Base-by-base conservation (phyloP, 2,888 invertebrate species). In the Suillia variegata region DNA sequence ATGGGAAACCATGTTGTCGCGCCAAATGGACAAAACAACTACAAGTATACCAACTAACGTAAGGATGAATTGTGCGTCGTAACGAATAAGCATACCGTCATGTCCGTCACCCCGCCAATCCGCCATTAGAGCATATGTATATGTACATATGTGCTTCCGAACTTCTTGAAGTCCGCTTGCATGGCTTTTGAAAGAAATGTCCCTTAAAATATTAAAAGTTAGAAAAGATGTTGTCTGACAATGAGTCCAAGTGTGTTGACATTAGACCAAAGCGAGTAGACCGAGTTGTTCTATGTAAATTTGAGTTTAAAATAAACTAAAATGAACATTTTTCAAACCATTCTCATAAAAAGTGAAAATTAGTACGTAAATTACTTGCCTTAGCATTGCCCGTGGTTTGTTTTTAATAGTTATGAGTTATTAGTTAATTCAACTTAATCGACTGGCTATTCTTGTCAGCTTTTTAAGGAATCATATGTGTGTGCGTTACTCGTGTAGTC, bases 251-350 rank as follows among this genome's bases (percentile, higher is more conserved):
- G 18, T 42, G 54, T 13, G 21, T 26, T n/a, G n/a, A n/a, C n/a
- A n/a, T n/a, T n/a, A n/a, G n/a, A n/a, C n/a, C n/a, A n/a, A n/a
- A n/a, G n/a, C n/a, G 51, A 50, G 31, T 22, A 18, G 54, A 18
- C 24, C 61, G 68, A 66, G 58, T 58, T 64, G 59, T 55, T 13
- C 62, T n/a, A n/a, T n/a, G n/a, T n/a, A n/a, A n/a, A n/a, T n/a
- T n/a, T n/a, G n/a, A n/a, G n/a, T n/a, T n/a, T n/a, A n/a, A n/a
- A n/a, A n/a, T n/a, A n/a, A n/a, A n/a, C n/a, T n/a, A n/a, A n/a
- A n/a, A n/a, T n/a, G n/a, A n/a, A n/a, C n/a, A n/a, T n/a, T n/a
- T n/a, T n/a, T n/a, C n/a, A n/a, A n/a, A n/a, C n/a, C n/a, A n/a
- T n/a, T n/a, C n/a, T n/a, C n/a, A n/a, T n/a, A n/a, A n/a, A n/a